Base-by-base conservation (phyloP, 2,797 vertebrate species). In the Moxostoma hubbsi region DNA sequence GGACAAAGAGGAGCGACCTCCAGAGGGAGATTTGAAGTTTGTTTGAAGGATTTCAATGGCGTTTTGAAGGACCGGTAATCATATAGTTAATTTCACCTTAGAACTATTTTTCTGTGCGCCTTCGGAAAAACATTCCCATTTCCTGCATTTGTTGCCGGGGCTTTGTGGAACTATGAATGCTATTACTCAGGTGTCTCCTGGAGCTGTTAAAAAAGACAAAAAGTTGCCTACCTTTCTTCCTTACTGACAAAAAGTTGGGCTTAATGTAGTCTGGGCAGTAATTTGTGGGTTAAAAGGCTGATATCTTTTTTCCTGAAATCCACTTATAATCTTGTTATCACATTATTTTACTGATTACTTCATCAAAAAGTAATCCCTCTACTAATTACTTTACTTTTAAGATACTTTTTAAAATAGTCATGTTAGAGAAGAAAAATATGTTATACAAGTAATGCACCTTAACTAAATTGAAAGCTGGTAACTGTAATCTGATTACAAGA, bases 1-100 rank as follows among this genome's bases (percentile, higher is more conserved):
- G 55, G 69, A 81, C 36, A 73, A 76, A 65, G n/a, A 65, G 7
- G 55, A 81, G 47, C 73, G 43, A 76, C 75, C 83, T 79, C 75
- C 83, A 79, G 83, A 81, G 78, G 75, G 75, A 83, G 76, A 64
- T 71, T 74, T 85, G 79, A 86, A 74, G 71, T 51, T 80, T 45
- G 43, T 69, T 66, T 69, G 73, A 76, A 81, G 55, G 79, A 82
- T 73, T 77, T 81, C 74, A 54, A 73, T 65, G 15, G 53, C n/a
- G 64, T 76, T 73, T 81, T 76, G 63, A 79, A 77, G 64, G 69
- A 7, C 65, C 18, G 58, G 62, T 51, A 63, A 85, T 63, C 71
- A 73, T 8, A 50, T 13, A 46, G 77, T 81, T 72, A 68, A 83
- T 75, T 78, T 82, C 77, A 58, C 71, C 81, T 84, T 55, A 77